These are phyloP conservation scores for Epistrophe eligans DNA, from an alignment of 2,888 invertebrate species.

Conservation along the genomic window DNA sequence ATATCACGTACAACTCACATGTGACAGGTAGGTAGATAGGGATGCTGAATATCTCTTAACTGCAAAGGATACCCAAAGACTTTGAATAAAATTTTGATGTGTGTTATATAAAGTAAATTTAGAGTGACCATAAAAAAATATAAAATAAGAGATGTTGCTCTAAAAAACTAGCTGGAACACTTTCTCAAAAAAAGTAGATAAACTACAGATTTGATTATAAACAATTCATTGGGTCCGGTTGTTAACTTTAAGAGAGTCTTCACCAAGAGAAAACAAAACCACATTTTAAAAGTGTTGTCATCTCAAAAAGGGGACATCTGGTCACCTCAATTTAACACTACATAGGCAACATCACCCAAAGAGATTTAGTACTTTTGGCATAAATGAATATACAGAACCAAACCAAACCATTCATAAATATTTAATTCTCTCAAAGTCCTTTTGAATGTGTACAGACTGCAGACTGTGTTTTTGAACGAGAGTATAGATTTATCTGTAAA, in stretches of 20 bases:
- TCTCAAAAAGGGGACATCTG: background rate
- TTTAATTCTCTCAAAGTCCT: conserved; percentile 68
- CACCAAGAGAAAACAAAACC: background rate
- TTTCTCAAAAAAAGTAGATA: no score
- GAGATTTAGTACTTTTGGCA: conserved; percentile 36
- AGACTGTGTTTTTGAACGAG: conserved; percentile 1
- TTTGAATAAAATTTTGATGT: background rate
- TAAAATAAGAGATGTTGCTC: no score
- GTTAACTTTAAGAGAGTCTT: background rate
- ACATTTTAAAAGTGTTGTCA: no score
- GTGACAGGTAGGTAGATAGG: conserved; percentile 53
- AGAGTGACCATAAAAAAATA: conserved; percentile 20
- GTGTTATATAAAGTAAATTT: no score
- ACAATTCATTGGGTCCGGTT: no score
- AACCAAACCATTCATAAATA: conserved; percentile 56
- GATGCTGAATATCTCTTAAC: conserved; percentile 35
- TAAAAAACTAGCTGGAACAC: no score
- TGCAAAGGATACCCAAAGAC: conserved; percentile 7
- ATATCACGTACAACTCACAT: conserved; percentile 55
- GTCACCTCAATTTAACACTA: background rate
- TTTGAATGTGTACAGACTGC: conserved; percentile 38
- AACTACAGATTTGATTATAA: no score
- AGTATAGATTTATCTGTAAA: conserved; percentile 7
- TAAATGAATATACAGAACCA: conserved; percentile 20
- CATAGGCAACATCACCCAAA: conserved; percentile 11